A percentile compares a stretch with the other conserved stretches of the same genome.
Evolutionary conservation across 2,888 invertebrate genomes (phyloP).

Genomic region (Caprella mutica): DNA sequence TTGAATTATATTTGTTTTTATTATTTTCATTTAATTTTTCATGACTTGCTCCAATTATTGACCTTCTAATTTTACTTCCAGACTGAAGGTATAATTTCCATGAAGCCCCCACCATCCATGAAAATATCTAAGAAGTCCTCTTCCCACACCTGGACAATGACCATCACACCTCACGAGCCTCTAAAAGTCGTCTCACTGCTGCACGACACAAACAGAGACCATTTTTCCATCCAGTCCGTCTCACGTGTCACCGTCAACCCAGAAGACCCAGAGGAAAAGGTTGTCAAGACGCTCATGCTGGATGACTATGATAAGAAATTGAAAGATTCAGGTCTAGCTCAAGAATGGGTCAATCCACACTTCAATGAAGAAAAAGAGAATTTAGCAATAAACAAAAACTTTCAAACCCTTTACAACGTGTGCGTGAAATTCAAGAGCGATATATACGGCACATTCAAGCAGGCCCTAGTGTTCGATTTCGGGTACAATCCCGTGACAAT

Average conservation of each 20-base stretch:
- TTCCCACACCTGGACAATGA: constrained; percentile 51
- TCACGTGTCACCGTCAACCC: not conserved
- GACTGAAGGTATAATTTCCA: constrained; percentile 40
- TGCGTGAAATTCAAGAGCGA: constrained; percentile 53
- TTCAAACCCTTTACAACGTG: not conserved
- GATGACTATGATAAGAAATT: too few relatives aligned
- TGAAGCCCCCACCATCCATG: constrained; percentile 48
- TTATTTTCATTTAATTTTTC: too few relatives aligned
- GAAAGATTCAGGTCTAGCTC: too few relatives aligned
- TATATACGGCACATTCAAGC: constrained; percentile 66
- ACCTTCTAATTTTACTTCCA: constrained; percentile 9
- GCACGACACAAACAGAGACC: constrained; percentile 57
- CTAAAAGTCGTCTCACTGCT: constrained; percentile 54
- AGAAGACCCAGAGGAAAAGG: not conserved
- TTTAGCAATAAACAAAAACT: too few relatives aligned
- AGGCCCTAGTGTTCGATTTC: constrained; percentile 64
- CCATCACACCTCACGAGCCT: constrained; percentile 46
- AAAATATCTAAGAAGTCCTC: constrained; percentile 53
- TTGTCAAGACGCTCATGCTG: not conserved
- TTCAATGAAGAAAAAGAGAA: not conserved
- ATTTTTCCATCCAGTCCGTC: constrained; percentile 51
- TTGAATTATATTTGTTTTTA: too few relatives aligned
- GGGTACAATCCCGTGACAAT: constrained; percentile 53
- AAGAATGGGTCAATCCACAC: constrained; percentile 2
- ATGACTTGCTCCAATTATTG: too few relatives aligned